Evolutionary conservation across 2,888 invertebrate species (phyloP).

Genomic region (Ceriagrion tenellum): DNA sequence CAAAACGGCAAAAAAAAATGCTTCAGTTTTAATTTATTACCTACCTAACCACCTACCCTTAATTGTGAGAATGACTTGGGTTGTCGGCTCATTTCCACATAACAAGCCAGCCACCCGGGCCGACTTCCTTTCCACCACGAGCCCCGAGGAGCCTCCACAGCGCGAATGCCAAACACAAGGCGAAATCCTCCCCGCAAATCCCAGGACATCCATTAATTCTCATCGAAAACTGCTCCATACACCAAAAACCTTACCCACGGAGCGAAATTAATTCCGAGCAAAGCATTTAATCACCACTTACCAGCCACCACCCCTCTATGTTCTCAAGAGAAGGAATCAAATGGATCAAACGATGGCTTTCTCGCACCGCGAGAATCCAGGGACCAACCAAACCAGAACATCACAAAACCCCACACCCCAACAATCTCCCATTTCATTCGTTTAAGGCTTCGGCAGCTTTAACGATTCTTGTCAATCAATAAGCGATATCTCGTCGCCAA

Average conservation of each 20-base stretch:
- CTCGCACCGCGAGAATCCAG: not conserved
- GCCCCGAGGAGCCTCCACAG: not conserved
- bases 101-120: too few relatives aligned
- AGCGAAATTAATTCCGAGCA: slow-evolving; percentile 5
- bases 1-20: too few relatives aligned
- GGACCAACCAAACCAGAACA: too few relatives aligned
- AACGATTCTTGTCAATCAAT: slow-evolving; percentile 15
- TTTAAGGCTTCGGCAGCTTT: not conserved
- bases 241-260: not conserved
- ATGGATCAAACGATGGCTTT: not conserved
- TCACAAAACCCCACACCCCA: too few relatives aligned
- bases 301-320: not conserved
- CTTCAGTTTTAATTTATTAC: too few relatives aligned
- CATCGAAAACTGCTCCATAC: not conserved
- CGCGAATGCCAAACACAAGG: not conserved
- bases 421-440: not conserved
- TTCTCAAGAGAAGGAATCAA: not conserved
- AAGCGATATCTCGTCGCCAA: not conserved
- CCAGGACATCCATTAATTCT: not conserved
- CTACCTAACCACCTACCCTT: too few relatives aligned
- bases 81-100: too few relatives aligned
- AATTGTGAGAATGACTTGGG: too few relatives aligned
- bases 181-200: not conserved
- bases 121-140: too few relatives aligned
- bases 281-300: not conserved